These are phyloP conservation scores for Lysandra coridon DNA, from an alignment of 2,888 invertebrate genomes.

Conservation along the genomic window DNA sequence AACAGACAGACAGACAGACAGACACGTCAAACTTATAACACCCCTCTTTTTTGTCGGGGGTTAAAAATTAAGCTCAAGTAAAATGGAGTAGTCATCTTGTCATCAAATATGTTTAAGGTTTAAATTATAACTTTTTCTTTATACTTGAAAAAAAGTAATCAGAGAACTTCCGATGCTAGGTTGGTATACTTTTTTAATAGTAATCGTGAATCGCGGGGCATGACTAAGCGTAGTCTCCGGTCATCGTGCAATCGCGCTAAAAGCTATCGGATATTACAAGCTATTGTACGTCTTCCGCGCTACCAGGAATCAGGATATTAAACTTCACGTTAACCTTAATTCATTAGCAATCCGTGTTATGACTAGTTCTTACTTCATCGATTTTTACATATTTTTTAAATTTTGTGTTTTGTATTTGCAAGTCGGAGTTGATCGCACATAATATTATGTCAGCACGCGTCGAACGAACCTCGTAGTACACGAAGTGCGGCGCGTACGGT, in stretches of 20 bases:
- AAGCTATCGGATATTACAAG: slow-evolving; percentile 9
- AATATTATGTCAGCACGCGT: too few relatives aligned
- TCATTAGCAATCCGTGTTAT: background rate
- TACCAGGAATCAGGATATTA: slow-evolving; percentile 15
- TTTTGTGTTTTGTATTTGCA: background rate
- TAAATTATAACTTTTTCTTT: background rate
- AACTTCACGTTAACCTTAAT: background rate
- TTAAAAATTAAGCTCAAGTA: too few relatives aligned
- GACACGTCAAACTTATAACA: too few relatives aligned
- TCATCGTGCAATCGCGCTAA: slow-evolving; percentile 6
- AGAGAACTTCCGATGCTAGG: background rate
- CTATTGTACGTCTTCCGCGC: background rate
- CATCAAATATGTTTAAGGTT: too few relatives aligned
- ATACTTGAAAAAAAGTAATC: background rate
- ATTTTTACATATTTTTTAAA: background rate
- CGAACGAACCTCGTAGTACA: too few relatives aligned
- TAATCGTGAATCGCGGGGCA: background rate
- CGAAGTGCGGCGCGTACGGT: too few relatives aligned
- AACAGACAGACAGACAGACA: too few relatives aligned
- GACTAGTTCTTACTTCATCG: background rate
- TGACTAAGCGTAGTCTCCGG: slow-evolving; percentile 4
- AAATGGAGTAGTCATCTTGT: too few relatives aligned
- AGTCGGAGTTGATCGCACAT: too few relatives aligned
- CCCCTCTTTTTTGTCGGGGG: too few relatives aligned
- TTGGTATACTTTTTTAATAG: background rate